Percentiles rank a stretch among this genome's conserved stretches.
These are phyloP conservation scores for Falcunculus frontatus DNA, from an alignment of 2,113 vertebrate species.

Conservation along the genomic window DNA sequence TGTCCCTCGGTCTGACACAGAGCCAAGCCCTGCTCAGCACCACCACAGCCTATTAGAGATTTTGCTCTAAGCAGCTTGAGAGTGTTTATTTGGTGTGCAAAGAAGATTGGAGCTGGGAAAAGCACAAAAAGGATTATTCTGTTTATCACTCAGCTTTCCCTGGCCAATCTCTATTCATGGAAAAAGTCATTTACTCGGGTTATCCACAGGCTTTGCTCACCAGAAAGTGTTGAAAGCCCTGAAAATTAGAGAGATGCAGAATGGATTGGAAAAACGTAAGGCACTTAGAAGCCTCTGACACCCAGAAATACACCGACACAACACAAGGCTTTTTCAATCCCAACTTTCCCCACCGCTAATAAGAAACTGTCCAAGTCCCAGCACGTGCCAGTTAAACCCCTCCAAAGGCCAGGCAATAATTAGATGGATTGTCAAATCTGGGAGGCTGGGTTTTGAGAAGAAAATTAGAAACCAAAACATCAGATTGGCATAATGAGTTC, in stretches of 20 bases:
- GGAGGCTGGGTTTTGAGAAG: background rate
- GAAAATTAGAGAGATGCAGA: slow-evolving; percentile 65
- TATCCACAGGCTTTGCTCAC: slow-evolving; percentile 58
- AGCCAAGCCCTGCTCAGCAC: slow-evolving; percentile 53
- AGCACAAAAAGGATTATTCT: slow-evolving; percentile 68
- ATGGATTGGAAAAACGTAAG: slow-evolving; percentile 44
- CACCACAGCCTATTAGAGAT: slow-evolving; percentile 55
- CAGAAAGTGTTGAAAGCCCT: slow-evolving; percentile 55
- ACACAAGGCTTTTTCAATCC: background rate
- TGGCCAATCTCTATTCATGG: slow-evolving; percentile 65
- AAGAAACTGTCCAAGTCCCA: slow-evolving; percentile 24
- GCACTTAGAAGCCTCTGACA: slow-evolving; percentile 59
- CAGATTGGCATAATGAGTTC: slow-evolving; percentile 39
- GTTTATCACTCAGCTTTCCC: slow-evolving; percentile 65
- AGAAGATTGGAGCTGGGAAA: slow-evolving; percentile 67
- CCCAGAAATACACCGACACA: background rate
- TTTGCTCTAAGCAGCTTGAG: slow-evolving; percentile 69
- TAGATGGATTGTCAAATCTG: slow-evolving; percentile 27
- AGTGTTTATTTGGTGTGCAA: slow-evolving; percentile 72
- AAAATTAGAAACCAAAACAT: slow-evolving; percentile 49
- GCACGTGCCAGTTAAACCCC: slow-evolving; percentile 18
- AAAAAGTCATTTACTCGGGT: slow-evolving; percentile 65
- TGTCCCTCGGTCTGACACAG: slow-evolving; percentile 29
- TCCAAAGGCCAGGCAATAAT: slow-evolving; percentile 35
- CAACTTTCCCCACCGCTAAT: background rate